phyloP scores from a whole-genome alignment of 2,797 vertebrate genomes.

The Cyprinodon diabolis region DNA sequence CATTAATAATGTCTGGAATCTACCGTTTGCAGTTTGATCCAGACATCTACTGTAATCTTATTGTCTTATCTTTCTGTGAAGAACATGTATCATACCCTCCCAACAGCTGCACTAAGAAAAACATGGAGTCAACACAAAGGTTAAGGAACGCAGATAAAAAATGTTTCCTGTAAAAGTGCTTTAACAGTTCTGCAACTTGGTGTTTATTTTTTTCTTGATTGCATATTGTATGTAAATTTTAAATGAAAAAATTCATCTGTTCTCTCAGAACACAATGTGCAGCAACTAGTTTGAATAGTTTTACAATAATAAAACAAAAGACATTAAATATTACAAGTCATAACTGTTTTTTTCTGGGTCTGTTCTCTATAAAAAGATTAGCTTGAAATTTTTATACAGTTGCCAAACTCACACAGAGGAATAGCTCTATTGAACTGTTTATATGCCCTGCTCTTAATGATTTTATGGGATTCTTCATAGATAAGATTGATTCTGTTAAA shows the following conservation, averaged over 20 bases:
- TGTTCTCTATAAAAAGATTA: background rate
- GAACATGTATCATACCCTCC: background rate
- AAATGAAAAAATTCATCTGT: slow-evolving; percentile 1
- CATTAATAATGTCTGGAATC: slow-evolving; percentile 10
- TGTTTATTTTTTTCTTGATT: background rate
- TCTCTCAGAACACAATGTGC: slow-evolving; percentile 4
- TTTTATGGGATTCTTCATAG: too few species aligned
- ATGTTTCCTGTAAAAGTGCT: background rate
- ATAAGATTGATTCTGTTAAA: too few species aligned
- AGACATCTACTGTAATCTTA: background rate
- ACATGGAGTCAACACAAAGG: background rate
- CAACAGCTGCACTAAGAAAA: background rate
- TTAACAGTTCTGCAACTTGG: slow-evolving; percentile 4
- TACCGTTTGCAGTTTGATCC: slow-evolving; percentile 25
- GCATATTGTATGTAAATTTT: background rate
- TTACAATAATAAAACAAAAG: background rate
- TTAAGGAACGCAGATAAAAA: background rate
- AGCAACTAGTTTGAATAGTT: background rate
- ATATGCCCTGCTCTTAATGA: too few species aligned
- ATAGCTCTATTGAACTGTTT: too few species aligned
- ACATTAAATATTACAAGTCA: background rate
- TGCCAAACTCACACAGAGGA: too few species aligned
- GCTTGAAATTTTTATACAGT: background rate
- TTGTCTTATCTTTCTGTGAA: background rate
- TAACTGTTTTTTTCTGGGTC: background rate